Evolutionary conservation across 2,888 invertebrate genomes (phyloP), one percentile per base, ranked within the genome.

Genomic region (Craniophora ligustri): DNA sequence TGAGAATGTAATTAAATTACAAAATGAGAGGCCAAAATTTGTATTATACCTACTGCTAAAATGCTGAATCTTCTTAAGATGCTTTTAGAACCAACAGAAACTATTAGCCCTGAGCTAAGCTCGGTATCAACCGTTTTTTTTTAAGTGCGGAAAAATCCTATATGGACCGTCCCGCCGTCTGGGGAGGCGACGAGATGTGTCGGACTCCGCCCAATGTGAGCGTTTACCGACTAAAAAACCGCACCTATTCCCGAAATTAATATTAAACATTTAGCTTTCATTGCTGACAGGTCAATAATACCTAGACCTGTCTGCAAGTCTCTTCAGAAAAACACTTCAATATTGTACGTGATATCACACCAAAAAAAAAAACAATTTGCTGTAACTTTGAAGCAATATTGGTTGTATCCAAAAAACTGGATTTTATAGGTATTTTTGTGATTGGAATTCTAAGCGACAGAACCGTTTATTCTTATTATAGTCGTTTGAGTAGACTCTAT

Each of bases 251-350:
- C 28, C 19, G 36, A 64, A 44, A 48, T 45, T 21, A 19, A 30
- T 48, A 47, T 54, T 41, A 40, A 32, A 63, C 44, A 55, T 63
- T 55, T n/a, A n/a, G n/a, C 56, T 46, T 67, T 61, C 34, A 53
- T 30, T 35, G 39, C n/a, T 21, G 13, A 41, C 30, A 48, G 47
- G 64, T 64, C 36, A 45, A 46, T 35, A 35, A 26, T 48, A 55
- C 40, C 34, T 36, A 30, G 23, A 23, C 18, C 8, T n/a, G 16
- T 38, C 16, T 31, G 64, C 45, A 26, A 28, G 21, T 39, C 32
- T 38, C 41, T n/a, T n/a, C 15, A 28, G 31, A 54, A 28, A 63
- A 48, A 38, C 41, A 45, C 23, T 36, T 48, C 32, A 35, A 44
- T 63, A 40, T 26, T 32, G 6, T 54, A 49, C 57, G 56, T 69